Base-by-base conservation (phyloP, 2,113 vertebrate genomes). In the Alethe castanea region DNA sequence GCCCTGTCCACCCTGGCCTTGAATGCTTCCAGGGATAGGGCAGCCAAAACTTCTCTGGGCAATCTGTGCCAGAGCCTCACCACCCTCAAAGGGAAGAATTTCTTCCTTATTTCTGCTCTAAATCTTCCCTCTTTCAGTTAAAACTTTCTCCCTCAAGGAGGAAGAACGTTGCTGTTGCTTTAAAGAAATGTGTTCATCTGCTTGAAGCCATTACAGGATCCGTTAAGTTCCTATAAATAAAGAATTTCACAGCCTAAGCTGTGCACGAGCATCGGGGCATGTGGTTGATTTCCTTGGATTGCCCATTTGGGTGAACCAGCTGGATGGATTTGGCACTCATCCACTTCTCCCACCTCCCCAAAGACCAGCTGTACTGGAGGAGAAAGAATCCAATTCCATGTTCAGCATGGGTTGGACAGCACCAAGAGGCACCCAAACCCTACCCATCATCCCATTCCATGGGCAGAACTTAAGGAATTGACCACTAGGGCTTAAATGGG, bases 1-100 rank as follows among this genome's bases (percentile, higher is more conserved):
- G 3, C 12, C 14, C 38, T 0, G 0, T 69, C 38, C 28, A 61
- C 5, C 4, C 10, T 33, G 23, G 18, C 14, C 38, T 60, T 28
- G 22, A 6, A 38, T 28, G 36, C 9, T 61, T 13, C n/a, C n/a
- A 61, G 23, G 38, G 22, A 61, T 24, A 15, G 23, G 15, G n/a
- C 38, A 78, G 28, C 14, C n/a, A 45, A 15, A 69, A 8, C 6
- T 45, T 38, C 54, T 53, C 64, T 16, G 45, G 33, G 22, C 3
- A 45, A 11, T 23, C 56, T n/a, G 5, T n/a, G 11, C 29, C 18
- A 87, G 15, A 4, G 24, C 29, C 28, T n/a, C 56, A 23, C n/a
- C 15, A 40, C 6, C 7, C 29, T 54, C 24, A 19, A 11, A 40
- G 24, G 13, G 24, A 70, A 62, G 56, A 79, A 87, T 20, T 78